phyloP scores from a whole-genome alignment of 2,113 vertebrate genomes.

The Thalassoma bifasciatum region DNA sequence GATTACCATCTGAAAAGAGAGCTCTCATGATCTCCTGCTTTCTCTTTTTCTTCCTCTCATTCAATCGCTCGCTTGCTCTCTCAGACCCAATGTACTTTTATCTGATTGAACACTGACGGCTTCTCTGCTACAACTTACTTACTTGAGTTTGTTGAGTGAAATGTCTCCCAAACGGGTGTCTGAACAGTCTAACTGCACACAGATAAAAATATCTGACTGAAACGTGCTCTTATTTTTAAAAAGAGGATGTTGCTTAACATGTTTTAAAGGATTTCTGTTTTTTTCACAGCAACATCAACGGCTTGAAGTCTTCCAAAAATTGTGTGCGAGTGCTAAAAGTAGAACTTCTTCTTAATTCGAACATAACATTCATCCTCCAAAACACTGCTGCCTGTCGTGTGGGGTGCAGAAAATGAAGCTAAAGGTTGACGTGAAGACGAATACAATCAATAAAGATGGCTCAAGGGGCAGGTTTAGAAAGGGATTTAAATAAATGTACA shows the following conservation, averaged over 20 bases:
- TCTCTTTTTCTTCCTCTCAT: slow-evolving; percentile 21
- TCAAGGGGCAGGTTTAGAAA: background rate
- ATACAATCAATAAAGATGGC: background rate
- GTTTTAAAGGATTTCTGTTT: slow-evolving; percentile 32
- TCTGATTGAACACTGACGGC: slow-evolving; percentile 62
- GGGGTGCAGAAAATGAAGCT: background rate
- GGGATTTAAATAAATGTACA: slow-evolving; percentile 11
- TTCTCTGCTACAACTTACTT: slow-evolving; percentile 33
- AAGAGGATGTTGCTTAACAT: slow-evolving; percentile 32
- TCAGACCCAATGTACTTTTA: slow-evolving; percentile 48
- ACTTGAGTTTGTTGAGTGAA: slow-evolving; percentile 46
- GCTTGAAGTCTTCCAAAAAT: background rate
- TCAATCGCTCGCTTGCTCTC: slow-evolving; percentile 37
- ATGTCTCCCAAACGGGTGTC: slow-evolving; percentile 48
- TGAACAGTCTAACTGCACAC: slow-evolving; percentile 52
- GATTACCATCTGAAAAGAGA: slow-evolving; percentile 79
- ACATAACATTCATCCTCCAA: background rate
- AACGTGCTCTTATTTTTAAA: slow-evolving; percentile 37
- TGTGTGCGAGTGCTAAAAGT: background rate
- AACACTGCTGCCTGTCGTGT: background rate
- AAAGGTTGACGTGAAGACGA: too few species aligned
- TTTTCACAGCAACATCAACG: slow-evolving; percentile 10
- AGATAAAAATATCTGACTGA: slow-evolving; percentile 65
- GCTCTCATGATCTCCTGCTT: slow-evolving; percentile 32
- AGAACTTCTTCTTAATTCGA: too few species aligned